Base-by-base conservation (phyloP, 2,888 invertebrate genomes). In the Saturnia japonica region DNA sequence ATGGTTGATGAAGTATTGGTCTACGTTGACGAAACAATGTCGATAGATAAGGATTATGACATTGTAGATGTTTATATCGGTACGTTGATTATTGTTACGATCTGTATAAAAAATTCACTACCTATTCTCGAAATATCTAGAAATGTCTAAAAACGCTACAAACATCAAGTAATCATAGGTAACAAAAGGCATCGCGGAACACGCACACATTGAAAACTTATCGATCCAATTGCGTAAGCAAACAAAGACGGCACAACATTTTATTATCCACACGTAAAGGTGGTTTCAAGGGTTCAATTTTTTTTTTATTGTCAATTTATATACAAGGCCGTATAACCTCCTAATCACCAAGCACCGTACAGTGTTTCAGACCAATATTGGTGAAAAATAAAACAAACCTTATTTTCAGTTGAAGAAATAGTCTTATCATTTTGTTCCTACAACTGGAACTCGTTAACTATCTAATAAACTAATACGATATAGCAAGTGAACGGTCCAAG, bases 21-120 rank as follows among this genome's bases (percentile, higher is more conserved):
- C 1, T 91, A 90, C 73, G 79, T 86, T 34, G 91, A 93, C 70
- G 90, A 91, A 68, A 84, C 86, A 6, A 90, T 87, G 6, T 74
- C 87, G n/a, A 79, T 75, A 28, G 79, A 79, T 19, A 72, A 77
- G 1, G 78, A 81, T 66, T 86, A 88, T 80, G 81, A 88, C 57
- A 82, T 87, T 68, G 82, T 90, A 0, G 88, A 92, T 71, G 76
- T 92, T 54, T 90, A 80, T 79, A 83, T 94, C 74, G 93, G 93
- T 91, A 76, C 83, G 86, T 76, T 16, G 22, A 42, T 9, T 54
- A 54, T 11, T 54, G 8, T 54, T 22, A 0, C 34, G 34, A 34
- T 34, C 6, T 34, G 34, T 34, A 34, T 34, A 34, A 34, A 34
- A 34, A 34, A 34, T 34, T n/a, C n/a, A n/a, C n/a, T n/a, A n/a